These are phyloP conservation scores for Chloroclystis v-ata DNA, from an alignment of 2,888 invertebrate species.

Conservation along the genomic window DNA sequence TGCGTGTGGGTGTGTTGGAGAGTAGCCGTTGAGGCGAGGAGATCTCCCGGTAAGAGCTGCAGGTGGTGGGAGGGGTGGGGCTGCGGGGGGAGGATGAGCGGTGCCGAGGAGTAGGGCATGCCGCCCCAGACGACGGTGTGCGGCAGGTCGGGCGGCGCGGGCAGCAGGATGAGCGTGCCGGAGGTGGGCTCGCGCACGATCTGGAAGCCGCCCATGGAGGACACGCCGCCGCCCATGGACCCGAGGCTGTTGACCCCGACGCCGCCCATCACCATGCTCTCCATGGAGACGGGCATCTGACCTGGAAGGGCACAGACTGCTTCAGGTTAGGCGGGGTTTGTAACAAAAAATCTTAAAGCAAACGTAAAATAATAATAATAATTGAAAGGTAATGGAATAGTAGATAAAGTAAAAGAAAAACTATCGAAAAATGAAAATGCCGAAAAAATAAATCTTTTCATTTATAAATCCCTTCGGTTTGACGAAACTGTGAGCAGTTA, in stretches of 20 bases:
- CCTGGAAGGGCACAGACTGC: conserved; percentile 65
- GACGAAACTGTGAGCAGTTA: too few species aligned
- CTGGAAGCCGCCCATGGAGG: conserved; percentile 88
- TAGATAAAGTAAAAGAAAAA: too few species aligned
- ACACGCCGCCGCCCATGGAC: conserved; percentile 77
- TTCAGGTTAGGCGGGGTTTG: conserved; percentile 18
- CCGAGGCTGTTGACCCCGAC: conserved; percentile 83
- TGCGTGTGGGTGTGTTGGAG: conserved; percentile 83
- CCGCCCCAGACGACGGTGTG: conserved; percentile 87
- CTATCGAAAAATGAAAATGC: too few species aligned
- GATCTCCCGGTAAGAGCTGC: conserved; percentile 82
- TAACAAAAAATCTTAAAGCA: neutral
- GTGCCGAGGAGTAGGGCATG: conserved; percentile 72
- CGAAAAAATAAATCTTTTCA: too few species aligned
- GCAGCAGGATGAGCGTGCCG: conserved; percentile 88
- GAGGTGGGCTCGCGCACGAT: conserved; percentile 91
- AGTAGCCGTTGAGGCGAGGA: conserved; percentile 81
- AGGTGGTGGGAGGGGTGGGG: conserved; percentile 81
- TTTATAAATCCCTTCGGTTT: too few species aligned
- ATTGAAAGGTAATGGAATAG: too few species aligned
- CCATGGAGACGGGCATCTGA: conserved; percentile 80
- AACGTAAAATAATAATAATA: neutral
- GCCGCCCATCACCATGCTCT: conserved; percentile 83
- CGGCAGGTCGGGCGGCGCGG: conserved; percentile 84
- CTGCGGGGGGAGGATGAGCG: conserved; percentile 61